Evolutionary conservation across 2,888 invertebrate genomes (phyloP), one percentile per base, ranked within the genome.

Genomic region (Aelia acuminata): DNA sequence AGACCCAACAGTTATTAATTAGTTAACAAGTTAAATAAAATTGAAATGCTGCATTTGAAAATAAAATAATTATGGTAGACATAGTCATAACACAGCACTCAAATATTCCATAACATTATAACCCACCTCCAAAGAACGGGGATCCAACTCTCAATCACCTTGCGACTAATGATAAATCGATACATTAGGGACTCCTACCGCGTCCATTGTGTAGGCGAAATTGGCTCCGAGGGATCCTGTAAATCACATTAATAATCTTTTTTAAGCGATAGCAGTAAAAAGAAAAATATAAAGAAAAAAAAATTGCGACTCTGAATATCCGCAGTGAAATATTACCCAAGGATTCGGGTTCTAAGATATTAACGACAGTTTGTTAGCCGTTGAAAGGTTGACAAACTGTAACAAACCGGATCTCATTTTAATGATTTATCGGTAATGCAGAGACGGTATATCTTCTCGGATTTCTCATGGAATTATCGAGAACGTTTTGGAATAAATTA

Each of bases 211-310:
- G 75, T 80, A 43, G 75, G 75, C 75, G 75, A 80, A 80, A 80
- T 80, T 80, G 75, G 75, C 39, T 43, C 3, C 8, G 75, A 39
- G 39, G 20, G n/a, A 4, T 22, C 4, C 22, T 31, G 75, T 80
- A 80, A 80, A 80, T 80, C 75, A 80, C 75, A 80, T 80, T 43
- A 80, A 80, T 80, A 43, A 80, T 43, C n/a, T n/a, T 10, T 43
- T 43, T 43, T 22, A 80, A 80, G 75, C 75, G 39, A 10, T 80
- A 22, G 75, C 22, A 22, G 22, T 63, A 63, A 63, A 63, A 63
- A 57, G 11, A 26, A 26, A 75, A 39, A 80, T n/a, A n/a, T n/a
- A n/a, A n/a, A n/a, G n/a, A n/a, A 43, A 70, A 35, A 43, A 80
- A 7, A 43, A 43, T 22, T n/a, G 75, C 75, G 43, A 43, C 39